Conservation (phyloP, 2,797 vertebrate genomes). For the Coluber constrictor region DNA sequence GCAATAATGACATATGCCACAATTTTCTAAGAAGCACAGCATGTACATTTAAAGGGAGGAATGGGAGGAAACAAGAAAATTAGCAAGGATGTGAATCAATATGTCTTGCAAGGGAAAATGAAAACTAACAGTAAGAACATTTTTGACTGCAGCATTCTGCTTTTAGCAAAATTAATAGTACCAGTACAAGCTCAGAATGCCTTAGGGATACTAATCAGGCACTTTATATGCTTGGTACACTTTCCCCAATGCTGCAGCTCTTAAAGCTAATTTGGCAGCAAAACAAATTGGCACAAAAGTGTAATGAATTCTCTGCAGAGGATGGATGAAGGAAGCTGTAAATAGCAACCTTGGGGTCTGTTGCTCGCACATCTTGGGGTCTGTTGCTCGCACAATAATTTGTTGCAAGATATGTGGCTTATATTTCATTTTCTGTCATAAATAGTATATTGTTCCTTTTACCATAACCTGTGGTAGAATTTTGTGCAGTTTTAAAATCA, state of each 20-base stretch:
- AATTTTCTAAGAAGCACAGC: constrained; percentile 11
- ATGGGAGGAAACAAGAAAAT: background rate
- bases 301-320: background rate
- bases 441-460: background rate
- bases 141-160: background rate
- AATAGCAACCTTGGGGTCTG: constrained; percentile 9
- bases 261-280: constrained; percentile 7
- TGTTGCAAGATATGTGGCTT: background rate
- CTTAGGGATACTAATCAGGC: constrained; percentile 1
- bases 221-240: background rate
- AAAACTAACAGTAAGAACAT: background rate
- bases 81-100: constrained; percentile 11
- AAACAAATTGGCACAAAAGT: background rate
- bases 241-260: background rate
- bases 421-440: background rate
- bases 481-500: background rate
- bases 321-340: background rate
- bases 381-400: constrained; percentile 1
- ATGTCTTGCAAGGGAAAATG: background rate
- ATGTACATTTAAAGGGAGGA: background rate
- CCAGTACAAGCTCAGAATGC: background rate
- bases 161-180: constrained; percentile 9
- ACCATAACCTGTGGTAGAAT: background rate
- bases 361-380: background rate
- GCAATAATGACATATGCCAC: constrained; percentile 24